These are phyloP conservation scores for Agrotis ipsilon DNA, from an alignment of 2,888 invertebrate species.

Conservation along the genomic window DNA sequence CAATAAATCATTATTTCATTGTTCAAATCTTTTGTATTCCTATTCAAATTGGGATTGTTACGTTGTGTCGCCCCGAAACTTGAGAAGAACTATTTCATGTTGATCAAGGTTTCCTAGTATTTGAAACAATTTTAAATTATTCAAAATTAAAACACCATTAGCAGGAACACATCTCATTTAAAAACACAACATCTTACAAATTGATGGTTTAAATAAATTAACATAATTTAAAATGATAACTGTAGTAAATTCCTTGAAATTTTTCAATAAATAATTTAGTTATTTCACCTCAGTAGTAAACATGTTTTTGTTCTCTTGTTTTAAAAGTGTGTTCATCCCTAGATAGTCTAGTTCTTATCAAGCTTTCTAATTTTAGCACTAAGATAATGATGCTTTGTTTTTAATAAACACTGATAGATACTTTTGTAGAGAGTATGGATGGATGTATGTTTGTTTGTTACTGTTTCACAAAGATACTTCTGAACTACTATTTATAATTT, in stretches of 20 bases:
- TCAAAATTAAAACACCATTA: not conserved
- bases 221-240: not conserved
- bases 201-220: not conserved
- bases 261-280: not conserved
- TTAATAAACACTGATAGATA: conserved; percentile 5
- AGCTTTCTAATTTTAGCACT: not conserved
- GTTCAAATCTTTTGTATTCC: too few relatives aligned
- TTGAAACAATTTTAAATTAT: not conserved
- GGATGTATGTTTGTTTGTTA: too few relatives aligned
- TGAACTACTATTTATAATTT: too few relatives aligned
- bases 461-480: too few relatives aligned
- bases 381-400: conserved; percentile 13
- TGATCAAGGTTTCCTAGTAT: conserved; percentile 6
- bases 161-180: too few relatives aligned
- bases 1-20: too few relatives aligned
- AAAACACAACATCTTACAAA: not conserved
- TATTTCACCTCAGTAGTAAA: conserved; percentile 5
- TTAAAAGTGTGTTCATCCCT: conserved; percentile 12
- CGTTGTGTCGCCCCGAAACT: conserved; percentile 1
- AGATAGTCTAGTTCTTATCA: conserved; percentile 25
- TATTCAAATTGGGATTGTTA: not conserved
- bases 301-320: conserved; percentile 3
- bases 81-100: conserved; percentile 4
- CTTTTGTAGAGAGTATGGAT: too few relatives aligned
- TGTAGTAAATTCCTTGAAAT: not conserved